Evolutionary conservation across 2,888 invertebrate genomes (phyloP).

Genomic region (Coleophora deauratella): DNA sequence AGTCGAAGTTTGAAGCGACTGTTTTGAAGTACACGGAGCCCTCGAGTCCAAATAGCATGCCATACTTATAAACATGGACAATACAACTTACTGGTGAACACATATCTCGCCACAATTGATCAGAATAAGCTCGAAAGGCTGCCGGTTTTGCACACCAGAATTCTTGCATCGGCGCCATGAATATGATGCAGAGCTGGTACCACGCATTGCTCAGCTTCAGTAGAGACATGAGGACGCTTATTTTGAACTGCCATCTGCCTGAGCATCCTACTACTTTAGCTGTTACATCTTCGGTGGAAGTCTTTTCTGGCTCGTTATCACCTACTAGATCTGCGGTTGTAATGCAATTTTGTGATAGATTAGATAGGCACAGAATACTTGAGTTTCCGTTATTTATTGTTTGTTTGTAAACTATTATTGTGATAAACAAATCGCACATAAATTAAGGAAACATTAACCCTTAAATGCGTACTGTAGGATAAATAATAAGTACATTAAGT

Average conservation of each 20-base stretch:
- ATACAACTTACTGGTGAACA: constrained; percentile 45
- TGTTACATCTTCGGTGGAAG: constrained; percentile 31
- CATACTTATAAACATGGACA: no score
- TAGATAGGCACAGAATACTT: neutral
- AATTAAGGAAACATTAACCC: no score
- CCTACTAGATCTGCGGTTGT: neutral
- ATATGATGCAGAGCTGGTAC: constrained; percentile 77
- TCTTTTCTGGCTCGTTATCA: neutral
- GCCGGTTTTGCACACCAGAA: constrained; percentile 72
- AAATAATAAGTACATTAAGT: no score
- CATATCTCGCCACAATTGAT: constrained; percentile 58
- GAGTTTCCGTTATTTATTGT: neutral
- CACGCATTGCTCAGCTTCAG: constrained; percentile 75
- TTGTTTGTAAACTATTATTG: no score
- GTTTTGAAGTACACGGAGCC: no score
- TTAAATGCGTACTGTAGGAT: no score
- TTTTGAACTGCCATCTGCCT: constrained; percentile 73
- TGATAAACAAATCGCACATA: no score
- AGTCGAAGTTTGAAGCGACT: no score
- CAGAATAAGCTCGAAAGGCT: constrained; percentile 29
- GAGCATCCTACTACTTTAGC: constrained; percentile 68
- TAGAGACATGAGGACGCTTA: constrained; percentile 70
- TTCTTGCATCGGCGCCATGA: constrained; percentile 74
- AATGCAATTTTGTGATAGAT: neutral
- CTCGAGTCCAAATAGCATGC: no score